phyloP scores from a whole-genome alignment of 2,888 invertebrate genomes.

The Malthinus flaveolus region DNA sequence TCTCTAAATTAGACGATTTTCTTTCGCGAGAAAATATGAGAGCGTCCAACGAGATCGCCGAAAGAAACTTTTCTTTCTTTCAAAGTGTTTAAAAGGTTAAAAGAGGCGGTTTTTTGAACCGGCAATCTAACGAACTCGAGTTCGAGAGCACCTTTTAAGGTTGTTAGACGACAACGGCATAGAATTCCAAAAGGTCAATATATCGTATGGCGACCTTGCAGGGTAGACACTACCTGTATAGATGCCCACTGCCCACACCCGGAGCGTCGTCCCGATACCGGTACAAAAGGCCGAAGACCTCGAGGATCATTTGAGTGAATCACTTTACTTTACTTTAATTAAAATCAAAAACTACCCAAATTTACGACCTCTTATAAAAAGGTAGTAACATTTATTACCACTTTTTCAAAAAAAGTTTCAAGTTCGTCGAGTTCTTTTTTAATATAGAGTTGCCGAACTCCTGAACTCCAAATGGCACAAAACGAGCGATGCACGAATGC shows the following conservation, averaged over 20 bases:
- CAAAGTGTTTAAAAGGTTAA: no score
- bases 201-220: conserved; percentile 35
- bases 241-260: conserved; percentile 33
- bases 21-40: no score
- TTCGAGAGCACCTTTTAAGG: conserved; percentile 28
- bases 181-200: conserved; percentile 33
- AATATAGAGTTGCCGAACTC: conserved; percentile 16
- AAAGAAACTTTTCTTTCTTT: no score
- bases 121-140: conserved; percentile 9
- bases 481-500: conserved; percentile 31
- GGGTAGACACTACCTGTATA: conserved; percentile 32
- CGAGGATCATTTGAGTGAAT: not conserved
- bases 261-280: conserved; percentile 34
- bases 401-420: no score
- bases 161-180: conserved; percentile 28
- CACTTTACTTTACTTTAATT: conserved; percentile 22
- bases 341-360: not conserved
- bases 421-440: not conserved
- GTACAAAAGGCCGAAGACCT: conserved; percentile 27
- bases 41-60: no score
- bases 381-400: no score
- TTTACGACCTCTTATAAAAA: not conserved
- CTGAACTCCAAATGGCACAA: conserved; percentile 20
- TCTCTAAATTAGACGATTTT: not conserved
- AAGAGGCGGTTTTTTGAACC: not conserved